phyloP scores from a whole-genome alignment of 2,113 vertebrate genomes.

The Polypterus senegalus region DNA sequence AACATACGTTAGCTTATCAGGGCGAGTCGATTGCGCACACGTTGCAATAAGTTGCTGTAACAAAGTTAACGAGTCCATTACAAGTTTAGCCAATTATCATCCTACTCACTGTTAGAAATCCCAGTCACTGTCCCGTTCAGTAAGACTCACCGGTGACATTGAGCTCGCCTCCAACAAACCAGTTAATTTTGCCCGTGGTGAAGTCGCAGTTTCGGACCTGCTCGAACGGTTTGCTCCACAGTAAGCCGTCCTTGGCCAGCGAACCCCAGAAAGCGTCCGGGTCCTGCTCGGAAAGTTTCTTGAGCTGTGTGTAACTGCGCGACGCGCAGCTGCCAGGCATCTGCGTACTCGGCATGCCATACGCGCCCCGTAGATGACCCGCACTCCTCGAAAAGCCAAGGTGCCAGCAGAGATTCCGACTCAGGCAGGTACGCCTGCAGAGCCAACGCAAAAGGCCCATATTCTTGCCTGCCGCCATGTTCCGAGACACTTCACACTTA shows the following conservation, averaged over 20 bases:
- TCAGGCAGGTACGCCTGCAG: not conserved
- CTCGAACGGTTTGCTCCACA: slow-evolving; percentile 58
- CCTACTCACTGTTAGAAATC: too few species aligned
- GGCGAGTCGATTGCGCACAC: not conserved
- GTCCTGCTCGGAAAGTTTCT: slow-evolving; percentile 47
- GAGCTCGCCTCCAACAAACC: slow-evolving; percentile 73
- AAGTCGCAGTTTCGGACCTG: slow-evolving; percentile 54
- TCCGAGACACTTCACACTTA: too few species aligned
- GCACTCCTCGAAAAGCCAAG: not conserved
- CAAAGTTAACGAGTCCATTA: not conserved
- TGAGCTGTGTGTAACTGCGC: slow-evolving; percentile 35
- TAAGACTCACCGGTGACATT: slow-evolving; percentile 71
- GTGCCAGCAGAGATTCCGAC: slow-evolving; percentile 1
- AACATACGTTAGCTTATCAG: not conserved
- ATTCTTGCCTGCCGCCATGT: too few species aligned
- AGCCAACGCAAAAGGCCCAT: not conserved
- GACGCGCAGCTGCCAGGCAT: too few species aligned
- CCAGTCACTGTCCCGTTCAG: too few species aligned
- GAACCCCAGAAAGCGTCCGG: slow-evolving; percentile 68
- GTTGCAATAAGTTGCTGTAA: not conserved
- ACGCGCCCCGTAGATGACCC: too few species aligned
- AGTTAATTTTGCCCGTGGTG: slow-evolving; percentile 41
- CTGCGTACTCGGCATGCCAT: too few species aligned
- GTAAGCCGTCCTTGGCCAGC: slow-evolving; percentile 47
- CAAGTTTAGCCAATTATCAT: not conserved